These are phyloP conservation scores for Drosophila saltans DNA, from an alignment of 1,140 invertebrate genomes.

Conservation along the genomic window DNA sequence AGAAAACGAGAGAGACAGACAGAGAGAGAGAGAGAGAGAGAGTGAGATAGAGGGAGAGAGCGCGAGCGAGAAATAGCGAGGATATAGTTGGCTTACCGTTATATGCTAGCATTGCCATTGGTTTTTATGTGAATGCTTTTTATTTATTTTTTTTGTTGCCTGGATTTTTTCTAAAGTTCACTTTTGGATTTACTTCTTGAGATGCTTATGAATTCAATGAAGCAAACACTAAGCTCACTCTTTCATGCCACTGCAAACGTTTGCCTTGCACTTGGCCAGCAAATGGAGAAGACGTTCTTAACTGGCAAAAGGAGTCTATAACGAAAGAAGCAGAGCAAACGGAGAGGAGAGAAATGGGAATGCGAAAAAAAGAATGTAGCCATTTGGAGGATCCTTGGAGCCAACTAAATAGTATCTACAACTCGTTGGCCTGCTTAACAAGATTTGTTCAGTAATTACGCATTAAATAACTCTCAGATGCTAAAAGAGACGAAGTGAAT, in stretches of 20 bases:
- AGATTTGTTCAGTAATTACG: constrained; percentile 73
- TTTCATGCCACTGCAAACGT: constrained; percentile 29
- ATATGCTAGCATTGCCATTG: constrained; percentile 22
- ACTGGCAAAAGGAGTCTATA: constrained; percentile 2
- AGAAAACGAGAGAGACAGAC: background rate
- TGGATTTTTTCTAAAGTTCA: constrained; percentile 46
- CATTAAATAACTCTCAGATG: constrained; percentile 69
- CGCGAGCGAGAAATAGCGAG: background rate
- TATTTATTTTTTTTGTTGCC: constrained; percentile 8
- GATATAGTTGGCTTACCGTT: constrained; percentile 43
- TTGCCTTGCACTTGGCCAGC: constrained; percentile 26
- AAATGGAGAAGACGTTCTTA: background rate
- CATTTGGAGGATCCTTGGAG: constrained; percentile 31
- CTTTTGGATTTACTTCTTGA: constrained; percentile 52
- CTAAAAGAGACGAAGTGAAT: constrained; percentile 7
- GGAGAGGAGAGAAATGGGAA: background rate
- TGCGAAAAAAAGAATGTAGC: constrained; percentile 24
- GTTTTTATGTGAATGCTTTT: constrained; percentile 37
- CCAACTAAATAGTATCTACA: constrained; percentile 32
- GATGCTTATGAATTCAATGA: constrained; percentile 75
- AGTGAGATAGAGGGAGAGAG: no score
- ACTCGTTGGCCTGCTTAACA: constrained; percentile 49
- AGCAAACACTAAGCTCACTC: constrained; percentile 64
- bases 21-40: background rate
- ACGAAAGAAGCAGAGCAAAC: background rate